Evolutionary conservation across 1,140 invertebrate species (phyloP).

Genomic region (Lerema accius): DNA sequence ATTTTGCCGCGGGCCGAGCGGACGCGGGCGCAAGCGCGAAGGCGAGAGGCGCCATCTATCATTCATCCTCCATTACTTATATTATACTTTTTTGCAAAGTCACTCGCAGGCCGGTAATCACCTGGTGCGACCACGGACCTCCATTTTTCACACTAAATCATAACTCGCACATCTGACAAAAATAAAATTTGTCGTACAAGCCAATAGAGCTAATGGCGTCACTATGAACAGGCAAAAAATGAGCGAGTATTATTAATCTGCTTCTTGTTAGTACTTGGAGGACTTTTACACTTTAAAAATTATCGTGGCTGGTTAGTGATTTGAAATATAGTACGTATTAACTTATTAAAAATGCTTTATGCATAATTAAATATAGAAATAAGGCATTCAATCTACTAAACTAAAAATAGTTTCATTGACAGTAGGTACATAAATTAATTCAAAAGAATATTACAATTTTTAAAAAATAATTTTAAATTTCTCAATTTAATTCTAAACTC

Average conservation of each 20-base stretch:
- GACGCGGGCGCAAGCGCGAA: conserved; percentile 46
- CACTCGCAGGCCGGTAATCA: conserved; percentile 81
- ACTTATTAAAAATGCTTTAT: too few species aligned
- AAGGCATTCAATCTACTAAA: too few species aligned
- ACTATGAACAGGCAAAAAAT: conserved; percentile 70
- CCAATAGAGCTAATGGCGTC: conserved; percentile 77
- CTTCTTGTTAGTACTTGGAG: conserved; percentile 29
- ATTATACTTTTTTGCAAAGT: conserved; percentile 82
- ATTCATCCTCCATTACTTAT: conserved; percentile 82
- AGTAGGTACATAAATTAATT: too few species aligned
- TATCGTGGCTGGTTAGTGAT: background rate
- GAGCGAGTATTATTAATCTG: conserved; percentile 43
- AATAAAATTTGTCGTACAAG: conserved; percentile 82
- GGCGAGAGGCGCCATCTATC: conserved; percentile 75
- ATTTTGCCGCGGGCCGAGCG: conserved; percentile 63
- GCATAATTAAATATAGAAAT: too few species aligned
- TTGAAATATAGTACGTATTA: background rate
- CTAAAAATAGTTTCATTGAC: too few species aligned
- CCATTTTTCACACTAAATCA: conserved; percentile 82
- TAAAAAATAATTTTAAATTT: too few species aligned
- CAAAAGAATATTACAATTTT: too few species aligned
- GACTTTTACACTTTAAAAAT: conserved; percentile 12
- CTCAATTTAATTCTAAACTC: too few species aligned
- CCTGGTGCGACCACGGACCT: conserved; percentile 76
- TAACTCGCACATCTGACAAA: conserved; percentile 79